Base-by-base conservation (phyloP, 2,113 vertebrate genomes). In the Vulpes ferrilata region DNA sequence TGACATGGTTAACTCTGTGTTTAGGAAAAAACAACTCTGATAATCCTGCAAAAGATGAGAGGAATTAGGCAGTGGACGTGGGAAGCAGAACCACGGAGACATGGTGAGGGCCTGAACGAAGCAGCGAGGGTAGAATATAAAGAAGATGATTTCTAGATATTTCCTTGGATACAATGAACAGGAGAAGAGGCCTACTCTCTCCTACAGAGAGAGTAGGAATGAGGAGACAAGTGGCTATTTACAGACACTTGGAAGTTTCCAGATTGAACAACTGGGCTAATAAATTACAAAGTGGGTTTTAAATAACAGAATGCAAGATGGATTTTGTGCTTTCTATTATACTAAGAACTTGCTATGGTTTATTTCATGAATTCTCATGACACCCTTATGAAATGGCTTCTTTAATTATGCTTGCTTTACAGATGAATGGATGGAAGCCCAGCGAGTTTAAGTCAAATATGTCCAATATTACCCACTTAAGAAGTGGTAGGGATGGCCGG, bases 321-420 rank as follows among this genome's bases (percentile, higher is more conserved):
- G 27, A 78, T 62, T 92, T 87, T 82, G 27, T 20, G 25, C 6
- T 94, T 82, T 53, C 51, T 83, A 55, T 86, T 94, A 38, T 83
- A 35, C 30, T 89, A 71, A 93, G 74, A 95, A 85, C 35, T 92
- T 67, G 19, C 78, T 64, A 4, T 8, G 60, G 25, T 12, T 35
- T 57, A 48, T 93, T 83, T 96, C 80, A n/a, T 97, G 93, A 92
- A 96, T 93, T 86, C 35, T 97, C 73, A 59, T 2, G 89, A 86
- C n/a, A 91, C 73, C 2, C 27, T 16, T 35, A 8, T 35, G 64
- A 95, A 90, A 83, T 5, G 17, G 23, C 11, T 76, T 65, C 89
- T 85, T 94, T 88, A 95, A 95, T 93, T 95, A 84, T 71, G 74
- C 87, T 97, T 93, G 76, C 55, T 92, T 86, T 71, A 22, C 80